These are phyloP conservation scores for Paramormyrops kingsleyae DNA, from an alignment of 2,113 vertebrate genomes.

Conservation along the genomic window DNA sequence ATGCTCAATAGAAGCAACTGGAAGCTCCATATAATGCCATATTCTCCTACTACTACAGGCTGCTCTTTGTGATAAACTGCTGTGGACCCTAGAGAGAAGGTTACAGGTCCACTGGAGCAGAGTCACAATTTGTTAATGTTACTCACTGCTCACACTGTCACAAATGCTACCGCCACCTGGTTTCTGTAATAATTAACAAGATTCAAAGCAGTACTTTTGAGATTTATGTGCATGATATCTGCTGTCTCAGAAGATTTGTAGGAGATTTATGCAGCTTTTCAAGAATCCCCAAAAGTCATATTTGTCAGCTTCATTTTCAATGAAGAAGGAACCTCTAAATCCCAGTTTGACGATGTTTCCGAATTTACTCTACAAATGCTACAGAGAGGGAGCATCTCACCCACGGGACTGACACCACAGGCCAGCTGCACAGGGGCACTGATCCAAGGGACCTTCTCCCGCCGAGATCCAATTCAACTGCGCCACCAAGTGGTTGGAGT, in stretches of 20 bases:
- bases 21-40: not conserved
- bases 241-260: not conserved
- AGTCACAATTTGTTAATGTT: not conserved
- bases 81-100: not conserved
- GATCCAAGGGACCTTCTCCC: conserved; percentile 64
- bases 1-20: not conserved
- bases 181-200: not conserved
- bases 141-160: not conserved
- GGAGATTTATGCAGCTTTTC: not conserved
- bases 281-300: not conserved
- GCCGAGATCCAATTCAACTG: conserved; percentile 80
- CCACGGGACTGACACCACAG: conserved; percentile 73
- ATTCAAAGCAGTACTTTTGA: not conserved
- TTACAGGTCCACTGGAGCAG: not conserved
- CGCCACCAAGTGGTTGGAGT: conserved; percentile 72
- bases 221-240: not conserved
- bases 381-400: conserved; percentile 50
- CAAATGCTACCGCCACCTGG: not conserved
- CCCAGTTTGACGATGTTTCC: not conserved
- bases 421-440: conserved; percentile 72
- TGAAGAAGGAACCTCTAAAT: not conserved
- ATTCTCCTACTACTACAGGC: not conserved
- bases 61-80: not conserved
- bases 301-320: not conserved
- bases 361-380: not conserved